Conservation (phyloP, 1,140 invertebrate species). For the Lepidurus arcticus region DNA sequence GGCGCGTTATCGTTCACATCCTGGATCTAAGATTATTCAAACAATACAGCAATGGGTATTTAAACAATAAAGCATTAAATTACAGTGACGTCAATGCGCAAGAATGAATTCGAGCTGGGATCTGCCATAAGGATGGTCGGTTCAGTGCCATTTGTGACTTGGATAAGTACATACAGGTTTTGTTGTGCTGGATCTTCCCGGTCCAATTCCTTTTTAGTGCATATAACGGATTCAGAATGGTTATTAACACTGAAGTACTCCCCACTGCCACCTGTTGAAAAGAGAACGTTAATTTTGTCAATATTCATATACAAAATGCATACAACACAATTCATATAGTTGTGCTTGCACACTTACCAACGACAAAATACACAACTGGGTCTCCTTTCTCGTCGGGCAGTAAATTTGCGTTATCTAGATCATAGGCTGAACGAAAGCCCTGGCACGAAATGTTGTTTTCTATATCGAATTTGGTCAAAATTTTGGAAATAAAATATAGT, state of each 20-base stretch:
- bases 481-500: background rate
- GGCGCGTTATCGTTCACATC: constrained; percentile 16
- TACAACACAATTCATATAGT: background rate
- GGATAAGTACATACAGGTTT: constrained; percentile 24
- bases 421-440: background rate
- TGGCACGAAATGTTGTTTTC: background rate
- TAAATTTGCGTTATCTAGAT: background rate
- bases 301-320: background rate
- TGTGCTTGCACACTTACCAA: background rate
- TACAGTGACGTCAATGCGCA: constrained; percentile 14
- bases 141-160: constrained; percentile 10
- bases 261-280: background rate
- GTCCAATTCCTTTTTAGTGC: background rate
- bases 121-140: background rate
- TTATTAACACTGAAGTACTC: background rate
- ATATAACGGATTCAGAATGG: background rate
- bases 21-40: background rate
- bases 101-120: background rate
- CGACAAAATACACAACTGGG: background rate
- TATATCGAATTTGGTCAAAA: background rate
- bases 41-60: background rate
- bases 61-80: background rate
- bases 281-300: background rate
- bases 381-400: constrained; percentile 7
- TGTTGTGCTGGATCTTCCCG: background rate